phyloP scores from a whole-genome alignment of 1,140 invertebrate genomes.

The Lerema accius region DNA sequence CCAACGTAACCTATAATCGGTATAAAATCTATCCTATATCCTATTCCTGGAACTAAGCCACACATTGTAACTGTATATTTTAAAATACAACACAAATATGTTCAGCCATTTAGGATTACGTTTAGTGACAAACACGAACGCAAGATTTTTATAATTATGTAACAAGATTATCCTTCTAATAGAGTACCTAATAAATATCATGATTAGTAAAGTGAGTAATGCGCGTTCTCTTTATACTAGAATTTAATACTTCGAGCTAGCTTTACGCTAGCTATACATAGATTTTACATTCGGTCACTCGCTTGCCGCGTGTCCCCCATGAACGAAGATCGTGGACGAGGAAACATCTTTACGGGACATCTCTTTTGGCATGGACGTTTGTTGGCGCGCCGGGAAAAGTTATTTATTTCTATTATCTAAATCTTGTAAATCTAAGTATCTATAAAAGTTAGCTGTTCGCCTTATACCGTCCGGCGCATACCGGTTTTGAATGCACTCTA shows the following conservation, averaged over 20 bases:
- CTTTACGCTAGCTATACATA: background rate
- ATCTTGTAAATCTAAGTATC: background rate
- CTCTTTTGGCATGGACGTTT: constrained; percentile 12
- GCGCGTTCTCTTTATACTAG: background rate
- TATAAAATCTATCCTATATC: too few relatives aligned
- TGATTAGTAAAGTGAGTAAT: background rate
- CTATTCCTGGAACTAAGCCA: too few relatives aligned
- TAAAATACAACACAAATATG: too few relatives aligned
- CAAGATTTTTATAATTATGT: too few relatives aligned
- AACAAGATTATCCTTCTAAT: too few relatives aligned
- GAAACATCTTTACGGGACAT: constrained; percentile 12
- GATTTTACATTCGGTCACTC: constrained; percentile 7
- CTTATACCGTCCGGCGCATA: too few relatives aligned
- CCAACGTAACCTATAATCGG: too few relatives aligned
- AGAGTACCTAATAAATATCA: background rate
- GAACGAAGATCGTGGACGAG: background rate
- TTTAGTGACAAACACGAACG: too few relatives aligned
- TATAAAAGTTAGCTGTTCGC: too few relatives aligned
- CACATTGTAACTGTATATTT: too few relatives aligned
- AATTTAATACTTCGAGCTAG: background rate
- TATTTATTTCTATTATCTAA: background rate
- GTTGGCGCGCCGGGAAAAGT: constrained; percentile 1
- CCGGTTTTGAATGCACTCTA: too few relatives aligned
- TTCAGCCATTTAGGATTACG: too few relatives aligned
- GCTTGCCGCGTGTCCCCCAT: background rate